A percentile compares a stretch with the other conserved stretches of the same genome.
Conservation (phyloP, 2,888 invertebrate genomes). For the Piscicola geometra region DNA sequence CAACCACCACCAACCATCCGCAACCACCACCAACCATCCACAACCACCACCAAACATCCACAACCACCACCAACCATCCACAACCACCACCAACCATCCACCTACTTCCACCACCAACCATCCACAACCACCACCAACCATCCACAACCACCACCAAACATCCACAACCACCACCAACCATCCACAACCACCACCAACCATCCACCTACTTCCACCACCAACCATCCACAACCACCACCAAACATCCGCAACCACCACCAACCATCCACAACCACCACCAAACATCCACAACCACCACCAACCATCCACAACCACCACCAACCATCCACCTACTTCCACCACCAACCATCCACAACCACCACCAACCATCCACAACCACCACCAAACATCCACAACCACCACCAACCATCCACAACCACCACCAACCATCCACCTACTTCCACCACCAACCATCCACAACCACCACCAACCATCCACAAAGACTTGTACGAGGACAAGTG, state of each 20-base stretch:
- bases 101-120: neutral
- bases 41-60: neutral
- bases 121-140: too few species aligned
- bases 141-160: neutral
- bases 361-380: too few species aligned
- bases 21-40: too few species aligned
- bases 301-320: too few species aligned
- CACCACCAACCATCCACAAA: neutral
- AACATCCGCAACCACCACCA: neutral
- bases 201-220: neutral
- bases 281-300: neutral
- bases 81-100: too few species aligned
- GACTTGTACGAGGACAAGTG: slow-evolving; percentile 25
- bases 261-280: too few species aligned
- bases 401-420: neutral
- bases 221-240: neutral
- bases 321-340: neutral
- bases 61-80: too few species aligned
- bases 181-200: neutral
- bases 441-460: neutral
- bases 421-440: neutral
- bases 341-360: neutral
- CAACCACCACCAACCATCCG: neutral
- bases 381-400: neutral
- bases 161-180: neutral